Evolutionary conservation across 2,888 invertebrate genomes (phyloP), one percentile per base, ranked within the genome.

Genomic region (Hyles lineata): DNA sequence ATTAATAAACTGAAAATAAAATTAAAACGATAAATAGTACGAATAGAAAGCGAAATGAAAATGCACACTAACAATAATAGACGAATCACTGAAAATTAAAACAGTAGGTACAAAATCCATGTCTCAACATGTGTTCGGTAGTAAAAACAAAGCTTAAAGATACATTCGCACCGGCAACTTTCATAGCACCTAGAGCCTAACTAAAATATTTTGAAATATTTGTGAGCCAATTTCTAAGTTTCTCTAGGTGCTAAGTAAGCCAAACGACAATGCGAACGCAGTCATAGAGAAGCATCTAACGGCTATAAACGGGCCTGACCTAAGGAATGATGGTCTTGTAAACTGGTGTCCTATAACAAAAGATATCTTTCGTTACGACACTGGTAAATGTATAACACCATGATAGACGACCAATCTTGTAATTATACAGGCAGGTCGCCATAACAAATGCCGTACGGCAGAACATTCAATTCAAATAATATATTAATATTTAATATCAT

Each of bases 321-420:
- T 94, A 94, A 93, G 90, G 83, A 90, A 93, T 84, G 93, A 92
- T 81, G 94, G 92, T 90, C 93, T 92, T 91, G 93, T 89, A 89
- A 88, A 93, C 94, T 89, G 93, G 93, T 90, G 86, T 89, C 94
- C 94, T 94, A 94, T 91, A 94, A 94, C 94, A 94, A 93, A 93
- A 87, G 87, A 91, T 87, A 79, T 76, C 81, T 84, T 78, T 82
- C 72, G 77, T 79, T 79, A 84, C 76, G 80, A 77, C 75, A 82
- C n/a, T 55, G 8, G n/a, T 25, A 7, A 25, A 35, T 67, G 9
- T 32, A n/a, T 29, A 11, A 21, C 19, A n/a, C 25, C 29, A 35
- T 67, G 1, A 11, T 43, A 23, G 67, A 23, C 50, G 23, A 67
- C 67, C 43, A 5, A 67, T 50, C 67, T 7, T 67, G 67, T 50